Base-by-base conservation (phyloP, 1,140 invertebrate species). In the Trichonephila inaurata region DNA sequence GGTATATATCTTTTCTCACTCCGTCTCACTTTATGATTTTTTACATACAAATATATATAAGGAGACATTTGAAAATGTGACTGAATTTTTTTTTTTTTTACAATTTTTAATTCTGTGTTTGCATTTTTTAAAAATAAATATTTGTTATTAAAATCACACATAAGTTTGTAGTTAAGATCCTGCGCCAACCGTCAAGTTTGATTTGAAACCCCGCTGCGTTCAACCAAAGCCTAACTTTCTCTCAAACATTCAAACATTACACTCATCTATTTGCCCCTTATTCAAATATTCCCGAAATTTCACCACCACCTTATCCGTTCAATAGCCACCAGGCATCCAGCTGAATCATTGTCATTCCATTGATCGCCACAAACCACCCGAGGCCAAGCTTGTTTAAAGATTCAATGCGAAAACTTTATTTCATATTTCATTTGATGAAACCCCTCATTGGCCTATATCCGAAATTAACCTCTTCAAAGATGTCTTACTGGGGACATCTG, bases 291-390 rank as follows among this genome's bases (percentile, higher is more conserved):
- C 66, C n/a, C 66, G n/a, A 24, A 21, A 10, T n/a, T 69, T 24
- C 66, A 24, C 10, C 24, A 10, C 64, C 7, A 18, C 6, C 62
- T 21, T 18, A 19, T n/a, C 21, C 21, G 7, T n/a, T 14, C n/a
- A 24, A 69, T 69, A 24, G 66, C n/a, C 66, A 69, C 66, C 24
- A 69, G 66, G 66, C 66, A 69, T 69, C 12, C n/a, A 24, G 24
- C 66, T 28, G 66, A 69, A 51, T 51, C 51, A 51, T 51, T 51
- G 10, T 51, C 0, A 12, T n/a, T 21, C 24, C 66, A 69, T 69
- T 69, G 66, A 69, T 69, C 66, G 66, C 66, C 66, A 69, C 66
- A 69, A 69, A 69, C 24, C n/a, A 69, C 66, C 66, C 66, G 66
- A 69, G 66, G 66, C n/a, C 66, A 8, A 14, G n/a, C 66, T 21